Percentiles rank a stretch among this genome's conserved stretches.
Evolutionary conservation across 2,888 invertebrate genomes (phyloP).

Genomic region (Osmoderma eremita): DNA sequence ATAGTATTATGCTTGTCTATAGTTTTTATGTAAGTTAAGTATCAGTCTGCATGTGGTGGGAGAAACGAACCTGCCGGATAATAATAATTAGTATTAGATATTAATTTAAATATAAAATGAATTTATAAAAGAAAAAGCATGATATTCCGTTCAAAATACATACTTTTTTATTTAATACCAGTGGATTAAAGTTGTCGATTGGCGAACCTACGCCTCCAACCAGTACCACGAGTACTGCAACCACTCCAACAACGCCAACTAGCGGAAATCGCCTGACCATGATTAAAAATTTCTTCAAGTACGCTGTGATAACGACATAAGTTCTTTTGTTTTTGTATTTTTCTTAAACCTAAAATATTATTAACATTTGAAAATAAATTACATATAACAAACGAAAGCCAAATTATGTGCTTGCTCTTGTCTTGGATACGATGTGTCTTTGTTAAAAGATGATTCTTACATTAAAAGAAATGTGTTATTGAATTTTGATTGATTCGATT

Average conservation of each 20-base stretch:
- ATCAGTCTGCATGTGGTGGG: no score
- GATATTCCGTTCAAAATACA: background rate
- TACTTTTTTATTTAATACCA: slow-evolving; percentile 43
- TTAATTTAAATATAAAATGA: background rate
- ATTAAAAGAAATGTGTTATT: background rate
- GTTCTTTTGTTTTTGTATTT: slow-evolving; percentile 14
- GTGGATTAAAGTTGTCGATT: slow-evolving; percentile 60
- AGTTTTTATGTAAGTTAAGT: no score
- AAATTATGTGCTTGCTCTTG: background rate
- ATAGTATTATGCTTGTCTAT: no score
- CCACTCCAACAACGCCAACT: slow-evolving; percentile 65
- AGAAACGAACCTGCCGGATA: no score
- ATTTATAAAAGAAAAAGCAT: background rate
- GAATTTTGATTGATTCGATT: background rate
- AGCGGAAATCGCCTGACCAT: slow-evolving; percentile 80
- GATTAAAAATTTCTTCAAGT: slow-evolving; percentile 98
- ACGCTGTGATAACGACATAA: slow-evolving; percentile 57
- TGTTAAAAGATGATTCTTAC: slow-evolving; percentile 20
- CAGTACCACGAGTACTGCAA: slow-evolving; percentile 55
- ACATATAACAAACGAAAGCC: background rate
- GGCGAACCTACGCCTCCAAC: slow-evolving; percentile 57
- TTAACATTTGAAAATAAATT: slow-evolving; percentile 17
- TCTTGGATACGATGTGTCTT: slow-evolving; percentile 14
- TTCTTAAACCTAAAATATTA: background rate
- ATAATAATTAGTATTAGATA: background rate